Evolutionary conservation across 2,888 invertebrate species (phyloP).

Genomic region (Trichopoda pennipes): DNA sequence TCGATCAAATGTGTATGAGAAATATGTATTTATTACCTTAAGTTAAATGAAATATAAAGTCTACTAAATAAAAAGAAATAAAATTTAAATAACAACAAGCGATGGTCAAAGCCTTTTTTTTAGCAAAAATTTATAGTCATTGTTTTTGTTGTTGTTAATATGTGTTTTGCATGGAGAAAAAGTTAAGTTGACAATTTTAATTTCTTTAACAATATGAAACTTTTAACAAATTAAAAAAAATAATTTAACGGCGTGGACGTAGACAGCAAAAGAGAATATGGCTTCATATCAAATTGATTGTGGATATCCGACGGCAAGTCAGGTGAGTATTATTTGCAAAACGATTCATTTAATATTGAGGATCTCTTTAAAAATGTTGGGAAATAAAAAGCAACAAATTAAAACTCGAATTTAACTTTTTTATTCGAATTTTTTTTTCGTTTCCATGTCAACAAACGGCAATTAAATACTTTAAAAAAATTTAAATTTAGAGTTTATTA

Average conservation of each 20-base stretch:
- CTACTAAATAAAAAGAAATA: slow-evolving; percentile 11
- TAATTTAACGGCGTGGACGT: not conserved
- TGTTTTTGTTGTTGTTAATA: not conserved
- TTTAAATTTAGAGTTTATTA: too few species aligned
- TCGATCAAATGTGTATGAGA: slow-evolving; percentile 8
- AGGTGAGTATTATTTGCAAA: slow-evolving; percentile 57
- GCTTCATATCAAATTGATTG: slow-evolving; percentile 70
- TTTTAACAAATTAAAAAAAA: slow-evolving; percentile 28
- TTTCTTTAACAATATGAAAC: slow-evolving; percentile 32
- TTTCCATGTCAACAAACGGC: too few species aligned
- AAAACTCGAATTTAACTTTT: too few species aligned
- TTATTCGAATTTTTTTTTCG: too few species aligned
- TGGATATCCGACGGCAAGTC: slow-evolving; percentile 72
- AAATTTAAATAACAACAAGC: slow-evolving; percentile 10
- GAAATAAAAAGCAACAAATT: too few species aligned
- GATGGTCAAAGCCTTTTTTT: slow-evolving; percentile 30
- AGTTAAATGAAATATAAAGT: slow-evolving; percentile 48
- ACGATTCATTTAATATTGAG: too few species aligned
- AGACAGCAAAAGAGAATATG: slow-evolving; percentile 53
- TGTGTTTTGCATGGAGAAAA: not conserved
- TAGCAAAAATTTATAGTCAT: not conserved
- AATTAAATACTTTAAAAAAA: too few species aligned
- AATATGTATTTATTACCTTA: slow-evolving; percentile 30
- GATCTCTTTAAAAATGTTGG: too few species aligned
- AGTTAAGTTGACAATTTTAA: not conserved